A percentile compares a stretch with the other conserved stretches of the same genome.
Conservation (phyloP, 2,888 invertebrate species). For the Thera britannica region DNA sequence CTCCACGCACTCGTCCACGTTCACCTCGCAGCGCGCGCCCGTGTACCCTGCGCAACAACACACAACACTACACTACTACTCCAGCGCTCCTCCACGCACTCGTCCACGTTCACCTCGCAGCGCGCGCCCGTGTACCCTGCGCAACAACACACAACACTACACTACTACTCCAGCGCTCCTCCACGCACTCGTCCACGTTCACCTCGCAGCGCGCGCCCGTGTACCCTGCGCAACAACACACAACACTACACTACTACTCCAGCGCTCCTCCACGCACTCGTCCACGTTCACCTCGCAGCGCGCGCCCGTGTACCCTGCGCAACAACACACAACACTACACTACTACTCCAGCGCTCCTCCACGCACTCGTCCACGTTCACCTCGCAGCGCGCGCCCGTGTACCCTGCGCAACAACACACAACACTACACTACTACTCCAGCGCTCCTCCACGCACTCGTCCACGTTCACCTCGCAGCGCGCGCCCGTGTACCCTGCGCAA, state of each 20-base stretch:
- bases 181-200: constrained; percentile 92
- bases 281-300: constrained; percentile 92
- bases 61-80: no score
- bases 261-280: constrained; percentile 87
- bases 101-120: constrained; percentile 92
- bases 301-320: constrained; percentile 87
- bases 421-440: no score
- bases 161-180: constrained; percentile 54
- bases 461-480: constrained; percentile 90
- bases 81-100: constrained; percentile 85
- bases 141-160: not conserved
- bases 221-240: constrained; percentile 84
- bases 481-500: constrained; percentile 88
- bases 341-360: constrained; percentile 58
- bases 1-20: constrained; percentile 91
- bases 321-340: not conserved
- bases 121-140: constrained; percentile 88
- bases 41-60: constrained; percentile 85
- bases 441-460: constrained; percentile 90
- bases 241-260: no score
- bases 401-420: constrained; percentile 78
- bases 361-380: constrained; percentile 92
- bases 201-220: constrained; percentile 89
- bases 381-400: constrained; percentile 89
- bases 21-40: constrained; percentile 89